Evolutionary conservation across 2,888 invertebrate genomes (phyloP), one percentile per base, ranked within the genome.

Genomic region (Amblyjoppa proteus): DNA sequence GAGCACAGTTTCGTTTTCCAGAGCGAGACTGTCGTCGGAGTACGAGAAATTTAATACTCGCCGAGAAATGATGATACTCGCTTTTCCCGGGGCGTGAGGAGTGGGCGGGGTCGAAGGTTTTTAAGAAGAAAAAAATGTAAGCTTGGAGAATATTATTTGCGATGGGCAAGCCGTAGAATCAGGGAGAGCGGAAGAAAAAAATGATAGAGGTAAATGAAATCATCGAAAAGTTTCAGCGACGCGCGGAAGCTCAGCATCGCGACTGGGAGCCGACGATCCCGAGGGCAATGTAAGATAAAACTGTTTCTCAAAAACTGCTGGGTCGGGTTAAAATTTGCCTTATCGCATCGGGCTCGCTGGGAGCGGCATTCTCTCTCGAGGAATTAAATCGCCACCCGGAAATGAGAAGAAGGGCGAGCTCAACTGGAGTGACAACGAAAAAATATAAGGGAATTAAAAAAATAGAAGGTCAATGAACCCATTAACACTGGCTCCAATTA

Each of bases 291-390:
- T 88, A 89, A 90, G 90, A 90, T 90, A 89, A 90, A 89, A 89
- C 89, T 89, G 89, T 89, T 89, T 90, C 88, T 64, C 88, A 61
- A 61, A 61, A 90, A 91, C 90, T 90, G 90, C 51, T 85, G 85
- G 73, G 89, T 89, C 88, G 89, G 87, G 88, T 90, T 90, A 88
- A 89, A 90, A 89, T 88, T 90, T 87, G 90, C 90, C 89, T 90
- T 90, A 88, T 90, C 89, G 87, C 87, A 28, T 76, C 41, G 71
- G 71, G 61, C 25, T 56, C 51, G 53, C 16, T 61, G 3, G 31
- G 28, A 16, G 41, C 11, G 9, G 49, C 45, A 31, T 64, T 31
- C 34, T 20, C 49, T 45, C 75, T 31, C 31, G 31, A 49, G 41
- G n/a, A 58, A 49, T 25, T 28, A 16, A 64, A 49, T 31, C 31